Conservation (phyloP, 1,140 invertebrate genomes). For the Drosophila tani region DNA sequence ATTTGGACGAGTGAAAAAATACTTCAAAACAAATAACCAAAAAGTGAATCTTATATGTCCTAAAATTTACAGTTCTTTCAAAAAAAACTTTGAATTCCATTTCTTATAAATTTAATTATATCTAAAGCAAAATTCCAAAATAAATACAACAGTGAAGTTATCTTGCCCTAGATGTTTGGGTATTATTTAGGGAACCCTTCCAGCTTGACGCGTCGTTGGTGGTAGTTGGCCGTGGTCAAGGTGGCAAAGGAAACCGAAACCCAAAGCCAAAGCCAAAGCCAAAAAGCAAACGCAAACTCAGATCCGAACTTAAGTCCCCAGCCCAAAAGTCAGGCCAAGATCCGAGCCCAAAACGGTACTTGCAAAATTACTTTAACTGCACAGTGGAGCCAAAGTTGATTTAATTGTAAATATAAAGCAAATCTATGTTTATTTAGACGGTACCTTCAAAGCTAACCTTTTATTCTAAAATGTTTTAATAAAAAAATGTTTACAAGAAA, state of each 20-base stretch:
- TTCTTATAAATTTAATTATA: background rate
- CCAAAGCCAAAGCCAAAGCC: constrained; percentile 21
- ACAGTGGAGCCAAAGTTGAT: background rate
- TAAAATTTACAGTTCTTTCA: background rate
- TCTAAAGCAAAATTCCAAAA: background rate
- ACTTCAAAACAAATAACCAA: too few relatives aligned
- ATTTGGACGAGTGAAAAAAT: background rate
- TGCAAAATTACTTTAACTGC: constrained; percentile 67
- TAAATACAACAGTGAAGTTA: background rate
- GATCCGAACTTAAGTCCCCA: constrained; percentile 21
- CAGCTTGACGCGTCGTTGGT: constrained; percentile 60
- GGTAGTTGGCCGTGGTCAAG: constrained; percentile 67
- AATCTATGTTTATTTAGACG: too few relatives aligned
- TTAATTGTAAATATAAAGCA: too few relatives aligned
- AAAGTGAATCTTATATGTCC: too few relatives aligned
- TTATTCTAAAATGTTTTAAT: too few relatives aligned
- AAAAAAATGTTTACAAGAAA: too few relatives aligned
- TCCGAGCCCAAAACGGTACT: constrained; percentile 66
- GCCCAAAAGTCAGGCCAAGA: constrained; percentile 33
- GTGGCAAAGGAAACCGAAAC: constrained; percentile 38
- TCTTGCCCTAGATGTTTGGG: background rate
- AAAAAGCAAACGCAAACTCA: constrained; percentile 24
- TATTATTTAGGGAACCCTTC: too few relatives aligned
- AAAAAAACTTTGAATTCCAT: background rate
- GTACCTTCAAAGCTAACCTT: too few relatives aligned